Evolutionary conservation across 1,140 invertebrate species (phyloP).

Genomic region (Drosophila carrolli): DNA sequence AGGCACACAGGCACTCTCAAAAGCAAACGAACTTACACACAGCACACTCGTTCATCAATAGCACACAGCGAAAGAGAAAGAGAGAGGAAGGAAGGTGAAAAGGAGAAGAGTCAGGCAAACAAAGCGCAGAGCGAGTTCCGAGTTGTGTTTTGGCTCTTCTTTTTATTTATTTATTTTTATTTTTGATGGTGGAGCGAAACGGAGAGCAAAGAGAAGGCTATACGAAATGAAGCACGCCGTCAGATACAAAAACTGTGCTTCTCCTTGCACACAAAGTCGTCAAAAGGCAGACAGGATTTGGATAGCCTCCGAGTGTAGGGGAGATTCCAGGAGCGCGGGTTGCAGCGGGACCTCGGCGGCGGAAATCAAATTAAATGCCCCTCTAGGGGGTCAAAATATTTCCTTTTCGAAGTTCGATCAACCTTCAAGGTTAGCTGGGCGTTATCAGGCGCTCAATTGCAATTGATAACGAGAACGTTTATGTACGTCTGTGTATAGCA

Average conservation of each 20-base stretch:
- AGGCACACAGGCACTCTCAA: slow-evolving; percentile 39
- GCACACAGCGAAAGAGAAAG: slow-evolving; percentile 10
- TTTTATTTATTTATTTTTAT: slow-evolving; percentile 24
- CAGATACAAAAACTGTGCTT: slow-evolving; percentile 41
- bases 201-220: slow-evolving; percentile 50
- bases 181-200: slow-evolving; percentile 59
- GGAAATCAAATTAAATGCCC: slow-evolving; percentile 70
- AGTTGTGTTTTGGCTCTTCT: slow-evolving; percentile 52
- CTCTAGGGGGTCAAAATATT: slow-evolving; percentile 71
- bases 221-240: slow-evolving; percentile 55
- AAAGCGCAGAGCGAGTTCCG: slow-evolving; percentile 75
- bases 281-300: slow-evolving; percentile 62
- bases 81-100: neutral
- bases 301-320: slow-evolving; percentile 38
- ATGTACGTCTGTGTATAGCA: neutral
- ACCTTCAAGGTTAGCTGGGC: slow-evolving; percentile 70
- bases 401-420: slow-evolving; percentile 70
- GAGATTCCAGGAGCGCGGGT: slow-evolving; percentile 19
- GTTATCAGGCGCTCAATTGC: slow-evolving; percentile 15
- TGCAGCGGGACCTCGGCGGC: slow-evolving; percentile 6
- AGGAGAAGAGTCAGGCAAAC: slow-evolving; percentile 54
- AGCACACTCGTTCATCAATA: slow-evolving; percentile 2
- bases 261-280: slow-evolving; percentile 51
- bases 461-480: slow-evolving; percentile 15
- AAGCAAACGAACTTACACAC: slow-evolving; percentile 11